Evolutionary conservation across 2,113 vertebrate species (phyloP).

Genomic region (Cryptotis parvus): DNA sequence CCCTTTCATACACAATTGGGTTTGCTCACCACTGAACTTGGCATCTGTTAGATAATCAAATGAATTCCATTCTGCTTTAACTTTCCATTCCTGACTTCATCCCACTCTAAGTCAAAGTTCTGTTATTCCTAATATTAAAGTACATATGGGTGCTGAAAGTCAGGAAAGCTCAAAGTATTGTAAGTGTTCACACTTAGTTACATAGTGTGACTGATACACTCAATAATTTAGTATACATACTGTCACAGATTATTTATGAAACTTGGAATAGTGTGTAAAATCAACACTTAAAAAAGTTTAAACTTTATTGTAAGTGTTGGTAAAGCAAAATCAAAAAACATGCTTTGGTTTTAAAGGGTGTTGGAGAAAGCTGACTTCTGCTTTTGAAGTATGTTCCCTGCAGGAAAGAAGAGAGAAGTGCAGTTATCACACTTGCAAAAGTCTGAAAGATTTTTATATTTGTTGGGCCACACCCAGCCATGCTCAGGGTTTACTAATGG

Average conservation of each 20-base stretch:
- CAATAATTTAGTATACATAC: too few relatives aligned
- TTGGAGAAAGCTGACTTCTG: neutral
- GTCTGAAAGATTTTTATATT: neutral
- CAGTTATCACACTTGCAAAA: neutral
- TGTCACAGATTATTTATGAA: too few relatives aligned
- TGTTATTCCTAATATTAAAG: neutral
- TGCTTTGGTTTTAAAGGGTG: neutral
- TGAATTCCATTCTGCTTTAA: neutral
- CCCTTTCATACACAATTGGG: neutral
- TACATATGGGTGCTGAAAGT: neutral
- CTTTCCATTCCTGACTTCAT: neutral
- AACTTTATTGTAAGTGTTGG: neutral
- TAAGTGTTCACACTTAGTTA: too few relatives aligned
- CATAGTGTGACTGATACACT: too few relatives aligned
- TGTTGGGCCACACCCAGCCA: too few relatives aligned
- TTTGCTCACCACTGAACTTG: neutral
- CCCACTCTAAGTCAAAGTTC: neutral
- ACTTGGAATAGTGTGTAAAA: neutral
- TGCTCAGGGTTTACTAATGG: too few relatives aligned
- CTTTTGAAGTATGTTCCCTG: neutral
- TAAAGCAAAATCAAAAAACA: constrained; percentile 11
- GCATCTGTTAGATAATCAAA: neutral
- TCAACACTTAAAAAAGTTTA: neutral
- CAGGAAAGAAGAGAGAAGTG: neutral
- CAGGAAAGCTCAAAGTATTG: constrained; percentile 17